Evolutionary conservation across 2,113 vertebrate genomes (phyloP), one percentile per base, ranked within the genome.

Genomic region (Chamaea fasciata): DNA sequence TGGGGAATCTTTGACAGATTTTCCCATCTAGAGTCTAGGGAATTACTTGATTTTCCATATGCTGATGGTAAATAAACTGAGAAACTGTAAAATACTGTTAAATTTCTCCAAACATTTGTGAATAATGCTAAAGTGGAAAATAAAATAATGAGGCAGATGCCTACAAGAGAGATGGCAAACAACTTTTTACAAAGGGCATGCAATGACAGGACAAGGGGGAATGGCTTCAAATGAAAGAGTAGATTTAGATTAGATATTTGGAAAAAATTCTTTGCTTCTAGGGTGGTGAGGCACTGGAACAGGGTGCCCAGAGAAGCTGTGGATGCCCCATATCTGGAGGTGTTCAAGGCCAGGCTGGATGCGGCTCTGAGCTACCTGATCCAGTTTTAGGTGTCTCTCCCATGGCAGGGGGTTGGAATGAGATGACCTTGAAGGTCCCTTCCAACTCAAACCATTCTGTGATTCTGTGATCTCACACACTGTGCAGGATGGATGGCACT

Each of bases 401-500:
- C 24, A 7, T 6, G 20, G n/a, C 39, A n/a, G 14, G 46, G 16
- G 11, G 1, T 41, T 60, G 53, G n/a, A 60, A 35, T 39, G 11
- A 37, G 13, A 10, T 75, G 7, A 6, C 53, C 20, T 82, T 60
- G 75, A 47, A 35, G 24, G 17, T 26, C 24, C 20, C 8, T 82
- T 53, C 39, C 46, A 26, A 26, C 16, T 6, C 39, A 76, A 41
- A 62, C 21, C 21, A 18, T 47, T 56, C 9, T 44, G 22, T 46
- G 31, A 53, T 37, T 21, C 16, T 55, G 50, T 68, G 20, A 52
- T 75, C 37, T 57, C 71, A 44, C 0, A 2, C 70, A 35, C 55
- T 4, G 1, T 16, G 26, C 18, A 39, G 41, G 33, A 56, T 55
- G 67, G 39, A 42, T 49, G 0, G 0, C 24, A 5, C 10, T 42